Conservation (phyloP, 2,113 vertebrate species). For the Ailurus styani region DNA sequence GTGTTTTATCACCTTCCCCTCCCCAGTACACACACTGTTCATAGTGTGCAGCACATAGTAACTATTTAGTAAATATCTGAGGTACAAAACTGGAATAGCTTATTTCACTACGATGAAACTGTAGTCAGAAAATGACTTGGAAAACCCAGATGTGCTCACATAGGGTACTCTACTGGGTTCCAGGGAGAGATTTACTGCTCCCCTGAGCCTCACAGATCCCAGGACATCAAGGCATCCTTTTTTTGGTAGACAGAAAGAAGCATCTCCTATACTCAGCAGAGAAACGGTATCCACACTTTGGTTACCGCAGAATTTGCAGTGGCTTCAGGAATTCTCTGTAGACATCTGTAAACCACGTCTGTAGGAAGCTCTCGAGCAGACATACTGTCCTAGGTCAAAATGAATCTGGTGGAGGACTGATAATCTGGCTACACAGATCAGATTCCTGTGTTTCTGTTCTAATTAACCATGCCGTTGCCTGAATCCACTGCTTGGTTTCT, state of each 20-base stretch:
- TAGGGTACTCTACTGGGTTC: neutral
- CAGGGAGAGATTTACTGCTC: neutral
- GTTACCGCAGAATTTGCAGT: neutral
- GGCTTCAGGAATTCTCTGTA: neutral
- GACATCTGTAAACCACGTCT: neutral
- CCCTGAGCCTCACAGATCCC: neutral
- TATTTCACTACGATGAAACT: neutral
- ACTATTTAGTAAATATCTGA: conserved; percentile 3
- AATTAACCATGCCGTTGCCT: neutral
- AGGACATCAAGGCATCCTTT: neutral
- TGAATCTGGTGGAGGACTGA: neutral
- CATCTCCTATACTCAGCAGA: neutral
- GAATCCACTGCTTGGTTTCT: neutral
- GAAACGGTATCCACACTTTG: neutral
- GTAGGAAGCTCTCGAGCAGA: neutral
- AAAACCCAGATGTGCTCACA: neutral
- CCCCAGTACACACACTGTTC: neutral
- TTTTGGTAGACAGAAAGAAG: neutral
- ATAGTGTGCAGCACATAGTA: neutral
- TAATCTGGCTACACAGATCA: neutral
- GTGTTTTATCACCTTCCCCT: neutral
- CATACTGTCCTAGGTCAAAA: neutral
- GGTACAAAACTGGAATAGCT: neutral
- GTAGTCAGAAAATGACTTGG: neutral
- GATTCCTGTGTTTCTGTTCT: neutral